Conservation (phyloP, 2,888 invertebrate genomes). For the Petrophora chlorosata region DNA sequence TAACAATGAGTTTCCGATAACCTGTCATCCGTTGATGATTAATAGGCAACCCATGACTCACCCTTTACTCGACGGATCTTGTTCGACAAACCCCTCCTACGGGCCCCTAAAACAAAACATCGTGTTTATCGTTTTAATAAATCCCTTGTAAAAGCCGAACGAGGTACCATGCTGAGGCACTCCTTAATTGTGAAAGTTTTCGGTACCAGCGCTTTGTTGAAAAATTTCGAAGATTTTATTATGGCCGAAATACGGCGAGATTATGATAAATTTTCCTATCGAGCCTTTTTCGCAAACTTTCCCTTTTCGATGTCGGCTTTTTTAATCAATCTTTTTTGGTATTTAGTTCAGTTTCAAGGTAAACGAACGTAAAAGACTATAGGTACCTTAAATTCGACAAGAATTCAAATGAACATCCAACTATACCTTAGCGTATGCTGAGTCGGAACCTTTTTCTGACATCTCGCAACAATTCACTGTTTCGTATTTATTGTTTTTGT, state of each 20-base stretch:
- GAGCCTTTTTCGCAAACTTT: constrained; percentile 23
- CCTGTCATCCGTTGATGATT: too few species aligned
- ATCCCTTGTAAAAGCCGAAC: constrained; percentile 37
- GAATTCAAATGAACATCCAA: too few species aligned
- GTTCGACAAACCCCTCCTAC: neutral
- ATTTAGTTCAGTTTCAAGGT: constrained; percentile 10
- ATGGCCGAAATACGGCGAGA: constrained; percentile 31
- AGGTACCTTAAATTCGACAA: too few species aligned
- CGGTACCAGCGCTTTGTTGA: constrained; percentile 34
- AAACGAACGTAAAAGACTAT: too few species aligned
- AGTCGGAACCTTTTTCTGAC: too few species aligned
- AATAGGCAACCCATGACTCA: too few species aligned
- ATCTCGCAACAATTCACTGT: too few species aligned
- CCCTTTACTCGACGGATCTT: neutral
- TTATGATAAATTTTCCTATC: constrained; percentile 30
- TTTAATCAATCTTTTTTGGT: constrained; percentile 23
- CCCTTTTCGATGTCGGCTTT: constrained; percentile 9
- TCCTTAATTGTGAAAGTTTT: constrained; percentile 40
- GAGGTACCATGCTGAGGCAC: constrained; percentile 28
- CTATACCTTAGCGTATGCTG: too few species aligned
- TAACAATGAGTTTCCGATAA: too few species aligned
- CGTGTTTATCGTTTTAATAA: constrained; percentile 39
- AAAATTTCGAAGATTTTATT: constrained; percentile 35
- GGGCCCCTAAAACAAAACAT: constrained; percentile 34
- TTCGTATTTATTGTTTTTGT: too few species aligned